Evolutionary conservation across 2,888 invertebrate genomes (phyloP).

Genomic region (Morpho deidamia): DNA sequence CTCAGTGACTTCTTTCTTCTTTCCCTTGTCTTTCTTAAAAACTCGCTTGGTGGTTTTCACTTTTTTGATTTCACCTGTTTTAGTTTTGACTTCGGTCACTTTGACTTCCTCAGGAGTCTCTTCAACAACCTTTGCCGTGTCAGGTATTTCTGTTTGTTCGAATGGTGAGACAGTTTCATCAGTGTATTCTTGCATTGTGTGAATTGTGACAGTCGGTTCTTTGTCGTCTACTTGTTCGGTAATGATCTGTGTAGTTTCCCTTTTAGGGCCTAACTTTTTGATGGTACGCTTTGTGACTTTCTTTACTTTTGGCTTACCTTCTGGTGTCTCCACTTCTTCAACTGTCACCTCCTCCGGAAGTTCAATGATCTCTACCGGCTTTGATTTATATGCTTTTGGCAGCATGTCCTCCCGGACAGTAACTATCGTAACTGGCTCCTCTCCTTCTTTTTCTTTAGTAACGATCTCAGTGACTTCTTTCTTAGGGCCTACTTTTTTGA

Average conservation of each 20-base stretch:
- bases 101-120: conserved; percentile 34
- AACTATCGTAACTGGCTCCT: not conserved
- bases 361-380: not conserved
- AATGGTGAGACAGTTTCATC: conserved; percentile 22
- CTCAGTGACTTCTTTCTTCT: not conserved
- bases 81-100: conserved; percentile 46
- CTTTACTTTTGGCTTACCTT: conserved; percentile 37
- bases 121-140: conserved; percentile 34
- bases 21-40: conserved; percentile 29
- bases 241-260: conserved; percentile 32
- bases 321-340: conserved; percentile 28
- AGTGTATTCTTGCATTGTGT: not conserved
- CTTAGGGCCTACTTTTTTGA: conserved; percentile 27
- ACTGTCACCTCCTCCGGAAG: not conserved
- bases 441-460: not conserved
- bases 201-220: conserved; percentile 29
- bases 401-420: conserved; percentile 31
- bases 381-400: not conserved
- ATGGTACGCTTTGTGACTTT: conserved; percentile 22
- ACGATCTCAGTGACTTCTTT: conserved; percentile 28
- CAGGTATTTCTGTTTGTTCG: conserved; percentile 7
- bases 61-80: conserved; percentile 42
- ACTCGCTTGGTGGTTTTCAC: conserved; percentile 43
- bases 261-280: conserved; percentile 27
- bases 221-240: conserved; percentile 19